Evolutionary conservation across 2,888 invertebrate genomes (phyloP), one percentile per base, ranked within the genome.

Genomic region (Fragum whitleyi): DNA sequence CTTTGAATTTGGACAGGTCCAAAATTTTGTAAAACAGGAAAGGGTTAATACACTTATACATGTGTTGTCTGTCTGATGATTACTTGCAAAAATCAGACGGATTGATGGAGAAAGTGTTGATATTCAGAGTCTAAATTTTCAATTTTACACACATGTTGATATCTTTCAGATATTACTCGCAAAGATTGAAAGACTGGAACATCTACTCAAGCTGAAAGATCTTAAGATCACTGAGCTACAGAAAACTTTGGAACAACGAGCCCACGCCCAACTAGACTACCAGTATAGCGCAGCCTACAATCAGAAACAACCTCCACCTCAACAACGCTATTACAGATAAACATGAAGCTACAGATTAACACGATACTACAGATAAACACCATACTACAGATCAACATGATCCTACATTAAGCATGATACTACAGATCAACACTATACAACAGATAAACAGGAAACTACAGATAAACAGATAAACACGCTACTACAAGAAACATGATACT

Each of bases 131-230:
- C n/a, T n/a, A n/a, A n/a, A n/a, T n/a, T n/a, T n/a, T n/a, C n/a
- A n/a, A n/a, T n/a, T n/a, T n/a, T n/a, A n/a, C n/a, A 36, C 9
- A 36, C 32, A 36, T 36, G 5, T 36, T 14, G 47, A 19, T n/a
- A 36, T 21, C 7, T 65, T 65, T 42, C 65, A 65, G 65, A 65
- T 65, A 65, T 65, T 65, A 42, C 65, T 65, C 53, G 91, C 91
- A n/a, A 93, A 93, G 83, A 86, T 93, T 19, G 84, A 89, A 19
- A 88, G 92, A 21, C 76, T 93, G 47, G 93, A 93, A 70, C 92
- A 93, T 74, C 81, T 93, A 16, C 74, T 93, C 0, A 90, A 92
- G 39, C 84, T 93, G 42, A 93, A 93, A 77, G 93, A 93, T 77
- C 86, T 92, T 55, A 81, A 92, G 36, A 91, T 93, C 26, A 89